These are phyloP conservation scores for Istiophorus platypterus DNA, from an alignment of 2,113 vertebrate genomes.

Conservation along the genomic window DNA sequence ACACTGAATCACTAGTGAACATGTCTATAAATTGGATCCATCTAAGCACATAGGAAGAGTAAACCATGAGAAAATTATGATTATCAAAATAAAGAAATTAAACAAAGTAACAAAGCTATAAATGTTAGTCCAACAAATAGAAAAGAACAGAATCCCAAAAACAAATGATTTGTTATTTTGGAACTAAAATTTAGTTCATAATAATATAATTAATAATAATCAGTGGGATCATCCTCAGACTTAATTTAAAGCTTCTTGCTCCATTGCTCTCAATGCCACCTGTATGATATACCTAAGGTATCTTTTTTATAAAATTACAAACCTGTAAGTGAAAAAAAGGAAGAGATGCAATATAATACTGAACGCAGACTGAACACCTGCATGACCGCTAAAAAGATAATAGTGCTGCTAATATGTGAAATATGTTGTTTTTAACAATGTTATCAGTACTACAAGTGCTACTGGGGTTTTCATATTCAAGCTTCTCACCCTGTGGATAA, in stretches of 20 bases:
- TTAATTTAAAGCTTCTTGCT: constrained; percentile 12
- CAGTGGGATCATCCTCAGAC: not conserved
- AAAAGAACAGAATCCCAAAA: not conserved
- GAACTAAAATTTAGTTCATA: not conserved
- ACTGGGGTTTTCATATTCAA: not conserved
- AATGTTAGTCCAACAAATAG: not conserved
- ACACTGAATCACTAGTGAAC: not conserved
- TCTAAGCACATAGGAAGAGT: not conserved
- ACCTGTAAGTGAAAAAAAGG: not conserved
- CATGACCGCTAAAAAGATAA: not conserved
- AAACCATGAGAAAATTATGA: not conserved
- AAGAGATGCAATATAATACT: constrained; percentile 8
- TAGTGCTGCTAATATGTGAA: not conserved
- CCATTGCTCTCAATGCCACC: not conserved
- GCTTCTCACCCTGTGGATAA: not conserved
- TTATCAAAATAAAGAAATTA: constrained; percentile 6
- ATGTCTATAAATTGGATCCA: not conserved
- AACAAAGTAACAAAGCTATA: not conserved
- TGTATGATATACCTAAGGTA: not conserved
- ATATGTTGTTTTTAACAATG: not conserved
- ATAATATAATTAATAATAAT: not conserved
- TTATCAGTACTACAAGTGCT: not conserved
- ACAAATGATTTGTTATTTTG: not conserved
- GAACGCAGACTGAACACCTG: not conserved
- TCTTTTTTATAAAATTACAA: not conserved